Percentiles rank a stretch among this genome's conserved stretches.
phyloP scores from a whole-genome alignment of 2,797 vertebrate species.

The Pitangus sulphuratus region DNA sequence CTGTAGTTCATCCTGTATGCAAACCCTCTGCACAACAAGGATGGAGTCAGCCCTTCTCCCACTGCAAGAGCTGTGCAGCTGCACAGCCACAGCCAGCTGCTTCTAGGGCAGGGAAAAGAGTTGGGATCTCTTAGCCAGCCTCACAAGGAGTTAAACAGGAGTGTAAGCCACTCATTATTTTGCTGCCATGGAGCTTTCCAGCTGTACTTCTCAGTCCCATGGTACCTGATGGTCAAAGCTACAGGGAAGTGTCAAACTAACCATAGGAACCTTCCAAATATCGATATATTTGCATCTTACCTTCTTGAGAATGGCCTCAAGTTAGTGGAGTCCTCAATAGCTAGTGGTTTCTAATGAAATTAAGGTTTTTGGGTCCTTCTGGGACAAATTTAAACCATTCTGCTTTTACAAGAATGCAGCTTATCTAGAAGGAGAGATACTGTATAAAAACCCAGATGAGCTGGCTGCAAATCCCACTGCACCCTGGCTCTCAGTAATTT shows the following conservation, averaged over 20 bases:
- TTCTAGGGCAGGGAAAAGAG: neutral
- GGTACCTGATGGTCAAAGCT: neutral
- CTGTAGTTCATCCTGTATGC: neutral
- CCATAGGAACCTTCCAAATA: neutral
- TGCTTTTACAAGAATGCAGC: neutral
- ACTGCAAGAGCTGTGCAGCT: neutral
- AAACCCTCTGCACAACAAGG: neutral
- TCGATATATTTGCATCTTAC: neutral
- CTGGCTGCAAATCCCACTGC: neutral
- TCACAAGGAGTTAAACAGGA: neutral
- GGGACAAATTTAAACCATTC: neutral
- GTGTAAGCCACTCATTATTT: neutral
- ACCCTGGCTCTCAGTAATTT: neutral
- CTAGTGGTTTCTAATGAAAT: neutral
- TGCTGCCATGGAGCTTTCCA: neutral
- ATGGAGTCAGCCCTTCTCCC: neutral
- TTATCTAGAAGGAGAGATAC: neutral
- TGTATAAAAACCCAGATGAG: fast-evolving
- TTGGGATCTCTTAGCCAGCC: neutral
- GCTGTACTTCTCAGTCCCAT: neutral
- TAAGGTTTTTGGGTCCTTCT: neutral
- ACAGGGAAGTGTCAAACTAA: neutral
- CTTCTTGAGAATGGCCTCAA: neutral
- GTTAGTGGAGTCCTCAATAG: neutral
- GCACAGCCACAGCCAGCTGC: neutral